Evolutionary conservation across 2,888 invertebrate species (phyloP).

Genomic region (Cynaeus angustus): DNA sequence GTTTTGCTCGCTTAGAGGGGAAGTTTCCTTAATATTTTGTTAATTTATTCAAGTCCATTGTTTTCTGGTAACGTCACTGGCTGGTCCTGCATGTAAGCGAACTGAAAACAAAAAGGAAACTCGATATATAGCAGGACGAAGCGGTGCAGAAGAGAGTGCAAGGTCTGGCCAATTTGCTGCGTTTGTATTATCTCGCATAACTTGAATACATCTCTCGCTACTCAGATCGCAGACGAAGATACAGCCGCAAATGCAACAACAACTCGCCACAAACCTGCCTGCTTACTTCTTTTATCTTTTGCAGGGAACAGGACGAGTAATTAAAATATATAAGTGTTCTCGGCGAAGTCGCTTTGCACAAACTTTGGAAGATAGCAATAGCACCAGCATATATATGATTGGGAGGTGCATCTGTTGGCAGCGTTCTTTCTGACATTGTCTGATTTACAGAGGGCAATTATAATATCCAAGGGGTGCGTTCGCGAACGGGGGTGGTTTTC

Average conservation of each 20-base stretch:
- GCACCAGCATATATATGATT: no score
- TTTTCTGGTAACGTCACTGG: slow-evolving; percentile 37
- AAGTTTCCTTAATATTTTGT: slow-evolving; percentile 41
- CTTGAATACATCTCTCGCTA: slow-evolving; percentile 61
- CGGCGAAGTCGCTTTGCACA: slow-evolving; percentile 13
- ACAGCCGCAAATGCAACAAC: slow-evolving; percentile 60
- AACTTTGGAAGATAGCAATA: not conserved
- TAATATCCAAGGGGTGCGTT: slow-evolving; percentile 50
- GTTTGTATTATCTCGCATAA: slow-evolving; percentile 60
- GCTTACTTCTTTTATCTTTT: slow-evolving; percentile 52
- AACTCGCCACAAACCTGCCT: slow-evolving; percentile 58
- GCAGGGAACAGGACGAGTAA: slow-evolving; percentile 38
- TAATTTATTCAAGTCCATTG: slow-evolving; percentile 40
- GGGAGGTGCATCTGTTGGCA: slow-evolving; percentile 9
- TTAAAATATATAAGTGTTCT: slow-evolving; percentile 42
- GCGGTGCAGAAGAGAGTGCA: slow-evolving; percentile 45
- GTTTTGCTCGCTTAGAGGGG: slow-evolving; percentile 36
- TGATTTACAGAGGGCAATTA: slow-evolving; percentile 56
- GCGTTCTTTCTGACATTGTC: slow-evolving; percentile 41
- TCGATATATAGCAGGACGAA: slow-evolving; percentile 25
- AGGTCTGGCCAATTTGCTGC: slow-evolving; percentile 61
- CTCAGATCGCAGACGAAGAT: slow-evolving; percentile 60
- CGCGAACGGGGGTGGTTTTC: slow-evolving; percentile 42
- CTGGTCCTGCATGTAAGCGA: slow-evolving; percentile 40
- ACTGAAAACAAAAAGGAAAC: slow-evolving; percentile 34